Base-by-base conservation (phyloP, 2,888 invertebrate species). In the Pseudococcus jackbeardsleyi region DNA sequence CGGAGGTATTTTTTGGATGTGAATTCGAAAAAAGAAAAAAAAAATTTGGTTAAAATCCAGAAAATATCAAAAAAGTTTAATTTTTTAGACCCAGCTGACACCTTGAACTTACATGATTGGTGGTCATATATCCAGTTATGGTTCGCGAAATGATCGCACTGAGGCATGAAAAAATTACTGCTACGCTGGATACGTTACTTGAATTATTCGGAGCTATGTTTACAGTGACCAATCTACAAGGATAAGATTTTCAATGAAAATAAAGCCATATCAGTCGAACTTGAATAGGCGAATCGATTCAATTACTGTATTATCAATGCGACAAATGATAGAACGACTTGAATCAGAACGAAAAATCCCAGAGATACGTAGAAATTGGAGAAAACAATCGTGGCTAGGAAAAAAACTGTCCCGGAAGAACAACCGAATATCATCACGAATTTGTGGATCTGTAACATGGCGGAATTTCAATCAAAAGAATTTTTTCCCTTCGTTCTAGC, bases 71-170 rank as follows among this genome's bases (percentile, higher is more conserved):
- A 33, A 33, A 33, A 33, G 26, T 33, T 33, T 33, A 1, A 33
- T 33, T 33, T 33, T 33, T 33, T 33, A 33, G 1, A 33, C 3
- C 26, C 26, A 33, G 26, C 26, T 2, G 26, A 33, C 26, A 33
- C 26, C 3, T 33, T 64, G 22, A 19, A 86, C 86, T 42, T 42
- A 86, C 86, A 46, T 86, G 86, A 39, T 68, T 86, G 17, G 72
- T 54, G n/a, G 46, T 46, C 46, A 86, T 42, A 12, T 33, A 86
- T 19, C 86, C 86, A 4, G 68, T 72, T 6, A 86, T 12, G 64
- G 7, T 19, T 22, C 6, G 64, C 1, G 64, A 0, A 22, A 22
- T 7, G 11, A 64, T 7, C 1, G 7, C 8, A 5, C 64, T 11
- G 0, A 22, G 9, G 2, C 19, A 19, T 6, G 8, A 22, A 22